Evolutionary conservation across 2,113 vertebrate species (phyloP).

Genomic region (Caranx melampygus): DNA sequence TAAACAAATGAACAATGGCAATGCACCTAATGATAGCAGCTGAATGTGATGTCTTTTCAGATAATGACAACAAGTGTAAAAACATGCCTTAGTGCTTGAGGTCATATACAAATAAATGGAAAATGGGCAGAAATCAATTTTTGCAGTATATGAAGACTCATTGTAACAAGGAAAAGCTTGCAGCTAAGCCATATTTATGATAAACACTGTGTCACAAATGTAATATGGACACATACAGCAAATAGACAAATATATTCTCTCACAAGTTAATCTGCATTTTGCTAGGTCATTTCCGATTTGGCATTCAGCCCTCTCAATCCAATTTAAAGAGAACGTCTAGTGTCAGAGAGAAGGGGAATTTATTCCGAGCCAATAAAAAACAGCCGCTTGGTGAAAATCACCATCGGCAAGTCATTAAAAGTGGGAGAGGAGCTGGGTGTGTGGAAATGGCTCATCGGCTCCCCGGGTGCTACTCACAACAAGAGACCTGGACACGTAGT

Average conservation of each 20-base stretch:
- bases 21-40: conserved; percentile 1
- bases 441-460: conserved; percentile 71
- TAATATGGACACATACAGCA: conserved; percentile 62
- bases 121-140: conserved; percentile 60
- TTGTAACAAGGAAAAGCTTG: conserved; percentile 41
- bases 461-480: conserved; percentile 72
- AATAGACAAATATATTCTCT: conserved; percentile 67
- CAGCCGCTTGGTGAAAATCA: conserved; percentile 70
- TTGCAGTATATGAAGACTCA: conserved; percentile 40
- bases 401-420: conserved; percentile 80
- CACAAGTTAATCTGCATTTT: conserved; percentile 72
- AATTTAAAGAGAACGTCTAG: conserved; percentile 73
- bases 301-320: conserved; percentile 68
- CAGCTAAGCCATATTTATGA: conserved; percentile 61
- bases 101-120: conserved; percentile 49
- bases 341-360: conserved; percentile 69
- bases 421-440: conserved; percentile 66
- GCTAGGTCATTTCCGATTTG: conserved; percentile 68
- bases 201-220: conserved; percentile 54
- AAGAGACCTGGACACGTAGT: conserved; percentile 70
- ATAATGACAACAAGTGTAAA: conserved; percentile 22
- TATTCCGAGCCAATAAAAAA: conserved; percentile 74
- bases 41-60: conserved; percentile 29
- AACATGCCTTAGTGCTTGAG: conserved; percentile 11
- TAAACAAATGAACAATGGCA: conserved; percentile 17